Percentiles rank a stretch among this genome's conserved stretches.
Evolutionary conservation across 2,797 vertebrate genomes (phyloP).

Genomic region (Staurois parvus): DNA sequence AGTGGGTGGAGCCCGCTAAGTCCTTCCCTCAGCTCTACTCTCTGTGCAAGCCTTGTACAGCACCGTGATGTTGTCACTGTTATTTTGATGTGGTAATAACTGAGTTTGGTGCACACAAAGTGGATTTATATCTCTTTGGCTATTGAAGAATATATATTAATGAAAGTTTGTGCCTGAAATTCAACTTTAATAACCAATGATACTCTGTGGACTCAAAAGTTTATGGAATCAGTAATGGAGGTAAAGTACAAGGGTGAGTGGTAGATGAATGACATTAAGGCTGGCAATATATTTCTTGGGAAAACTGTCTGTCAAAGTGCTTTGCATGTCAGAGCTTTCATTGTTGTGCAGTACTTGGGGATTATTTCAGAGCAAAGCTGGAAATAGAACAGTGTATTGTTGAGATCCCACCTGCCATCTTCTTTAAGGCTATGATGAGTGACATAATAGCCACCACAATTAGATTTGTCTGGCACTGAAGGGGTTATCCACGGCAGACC

Average conservation of each 20-base stretch:
- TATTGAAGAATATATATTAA: no score
- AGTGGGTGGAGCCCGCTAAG: no score
- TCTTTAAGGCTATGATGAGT: not conserved
- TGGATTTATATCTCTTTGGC: no score
- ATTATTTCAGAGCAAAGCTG: conserved; percentile 22
- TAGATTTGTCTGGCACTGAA: conserved; percentile 1
- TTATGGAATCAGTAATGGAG: not conserved
- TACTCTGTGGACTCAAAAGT: not conserved
- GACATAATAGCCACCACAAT: conserved; percentile 19
- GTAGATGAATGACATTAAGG: conserved; percentile 10
- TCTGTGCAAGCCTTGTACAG: no score
- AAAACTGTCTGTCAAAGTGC: conserved; percentile 30
- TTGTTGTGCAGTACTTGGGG: conserved; percentile 2
- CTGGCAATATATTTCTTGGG: conserved; percentile 24
- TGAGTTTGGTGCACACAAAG: no score
- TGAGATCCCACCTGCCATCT: conserved; percentile 11
- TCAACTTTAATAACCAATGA: not conserved
- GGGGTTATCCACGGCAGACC: not conserved
- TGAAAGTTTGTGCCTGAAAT: no score
- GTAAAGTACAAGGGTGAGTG: not conserved
- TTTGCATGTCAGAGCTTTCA: conserved; percentile 14
- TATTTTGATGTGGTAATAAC: no score
- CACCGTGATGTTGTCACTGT: no score
- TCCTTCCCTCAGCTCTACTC: no score
- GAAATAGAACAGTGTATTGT: not conserved